These are phyloP conservation scores for Goniozus legneri DNA, from an alignment of 1,140 invertebrate genomes.

Conservation along the genomic window DNA sequence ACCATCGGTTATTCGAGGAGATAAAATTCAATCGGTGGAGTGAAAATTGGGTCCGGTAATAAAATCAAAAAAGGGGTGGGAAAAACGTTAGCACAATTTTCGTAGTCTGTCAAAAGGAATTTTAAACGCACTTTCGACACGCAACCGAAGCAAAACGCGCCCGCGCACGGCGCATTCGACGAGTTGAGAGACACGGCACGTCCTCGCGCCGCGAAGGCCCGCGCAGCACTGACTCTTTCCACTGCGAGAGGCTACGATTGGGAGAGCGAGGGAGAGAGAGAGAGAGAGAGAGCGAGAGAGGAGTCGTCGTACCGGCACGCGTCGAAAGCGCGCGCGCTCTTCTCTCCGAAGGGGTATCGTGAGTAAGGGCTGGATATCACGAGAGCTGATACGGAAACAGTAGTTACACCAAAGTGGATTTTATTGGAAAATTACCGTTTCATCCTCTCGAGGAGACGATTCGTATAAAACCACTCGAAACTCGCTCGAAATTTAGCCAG, in stretches of 20 bases:
- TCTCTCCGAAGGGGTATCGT: neutral
- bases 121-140: neutral
- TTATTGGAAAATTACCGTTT: no score
- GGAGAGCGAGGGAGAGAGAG: conserved; percentile 1
- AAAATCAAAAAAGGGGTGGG: neutral
- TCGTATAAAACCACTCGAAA: no score
- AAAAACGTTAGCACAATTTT: conserved; percentile 4
- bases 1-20: no score
- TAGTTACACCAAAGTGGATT: no score
- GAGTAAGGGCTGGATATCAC: neutral
- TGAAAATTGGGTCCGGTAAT: neutral
- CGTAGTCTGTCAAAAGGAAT: neutral
- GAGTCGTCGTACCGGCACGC: neutral
- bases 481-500: no score
- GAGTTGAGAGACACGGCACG: conserved; percentile 16
- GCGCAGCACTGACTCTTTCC: conserved; percentile 46
- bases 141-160: neutral
- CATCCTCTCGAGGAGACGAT: no score
- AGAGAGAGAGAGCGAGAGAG: neutral
- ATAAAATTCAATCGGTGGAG: no score
- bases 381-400: no score
- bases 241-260: no score
- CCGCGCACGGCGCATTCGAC: conserved; percentile 3
- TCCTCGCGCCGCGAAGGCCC: conserved; percentile 41
- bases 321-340: neutral